phyloP scores from a whole-genome alignment of 2,113 vertebrate genomes.

The Halichoerus grypus region DNA sequence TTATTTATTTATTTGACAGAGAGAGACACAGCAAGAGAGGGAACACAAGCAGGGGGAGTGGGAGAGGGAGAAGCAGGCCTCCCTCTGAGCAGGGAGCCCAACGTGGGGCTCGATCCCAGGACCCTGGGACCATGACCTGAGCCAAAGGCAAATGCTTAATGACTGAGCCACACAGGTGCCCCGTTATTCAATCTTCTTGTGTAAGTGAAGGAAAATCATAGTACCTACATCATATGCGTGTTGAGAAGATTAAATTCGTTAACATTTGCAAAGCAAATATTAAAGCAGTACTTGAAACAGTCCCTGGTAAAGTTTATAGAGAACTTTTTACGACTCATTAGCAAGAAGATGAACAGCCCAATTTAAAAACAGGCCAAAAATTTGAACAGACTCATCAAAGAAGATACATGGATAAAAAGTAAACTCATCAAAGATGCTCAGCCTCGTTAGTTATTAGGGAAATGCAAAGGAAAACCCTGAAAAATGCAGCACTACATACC shows the following conservation, averaged over 20 bases:
- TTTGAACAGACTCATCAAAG: background rate
- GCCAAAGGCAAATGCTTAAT: too few species aligned
- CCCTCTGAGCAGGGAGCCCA: too few species aligned
- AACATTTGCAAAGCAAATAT: conserved; percentile 10
- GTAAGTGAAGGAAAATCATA: background rate
- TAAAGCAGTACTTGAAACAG: background rate
- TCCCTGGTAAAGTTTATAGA: background rate
- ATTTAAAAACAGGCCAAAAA: background rate
- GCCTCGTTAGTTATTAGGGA: background rate
- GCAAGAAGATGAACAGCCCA: background rate
- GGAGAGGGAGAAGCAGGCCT: too few species aligned
- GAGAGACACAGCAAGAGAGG: too few species aligned
- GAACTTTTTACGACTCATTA: background rate
- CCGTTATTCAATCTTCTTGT: background rate
- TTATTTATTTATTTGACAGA: too few species aligned
- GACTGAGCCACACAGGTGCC: too few species aligned
- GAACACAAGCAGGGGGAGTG: too few species aligned
- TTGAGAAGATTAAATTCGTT: conserved; percentile 27
- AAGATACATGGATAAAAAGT: background rate
- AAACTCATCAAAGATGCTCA: background rate
- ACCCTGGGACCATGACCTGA: too few species aligned
- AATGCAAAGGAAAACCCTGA: background rate
- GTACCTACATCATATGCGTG: background rate
- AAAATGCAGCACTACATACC: background rate
- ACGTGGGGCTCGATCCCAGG: too few species aligned